Base-by-base conservation (phyloP, 2,113 vertebrate genomes). In the Tyto alba region DNA sequence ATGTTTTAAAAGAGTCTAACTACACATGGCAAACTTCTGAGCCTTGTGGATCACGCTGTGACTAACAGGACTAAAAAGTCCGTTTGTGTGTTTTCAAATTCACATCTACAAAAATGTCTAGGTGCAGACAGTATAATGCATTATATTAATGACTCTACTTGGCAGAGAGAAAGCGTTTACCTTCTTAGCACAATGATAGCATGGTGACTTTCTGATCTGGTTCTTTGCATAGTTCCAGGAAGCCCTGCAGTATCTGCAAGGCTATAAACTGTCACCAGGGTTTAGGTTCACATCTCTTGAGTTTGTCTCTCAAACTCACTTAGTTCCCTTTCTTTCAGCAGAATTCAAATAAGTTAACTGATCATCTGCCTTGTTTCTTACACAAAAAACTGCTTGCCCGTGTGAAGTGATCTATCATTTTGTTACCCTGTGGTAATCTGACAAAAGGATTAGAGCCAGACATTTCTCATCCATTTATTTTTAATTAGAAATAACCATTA, bases 401-500 rank as follows among this genome's bases (percentile, higher is more conserved):
- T 27, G 26, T 84, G 73, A 86, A 63, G 18, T 36, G 32, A 88
- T 76, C 57, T 43, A n/a, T 91, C 14, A 43, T 72, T 95, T 93
- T 88, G 38, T 93, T 91, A 91, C 67, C 63, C 50, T 62, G 22
- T 63, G 50, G 57, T 85, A 67, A 90, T 69, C 53, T 88, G 67
- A 76, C 23, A 47, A 57, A 45, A 85, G 32, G 21, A 69, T 89
- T 87, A 95, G 68, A 89, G 73, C 16, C 50, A 96, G 90, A 74
- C 74, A 22, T 91, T 90, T 90, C 85, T 96, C 85, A 94, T 90
- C 71, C 85, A 90, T 96, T 85, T 90, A 94, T 93, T 91, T 96
- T 96, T 96, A 50, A 96, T 96, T 88, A 89, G 85, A 85, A 91
- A 56, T 85, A 85, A 59, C 71, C 32, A 88, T 96, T 96, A 97